A percentile compares a stretch with the other conserved stretches of the same genome.
Conservation (phyloP, 2,888 invertebrate genomes). For the Agriotes lineatus region DNA sequence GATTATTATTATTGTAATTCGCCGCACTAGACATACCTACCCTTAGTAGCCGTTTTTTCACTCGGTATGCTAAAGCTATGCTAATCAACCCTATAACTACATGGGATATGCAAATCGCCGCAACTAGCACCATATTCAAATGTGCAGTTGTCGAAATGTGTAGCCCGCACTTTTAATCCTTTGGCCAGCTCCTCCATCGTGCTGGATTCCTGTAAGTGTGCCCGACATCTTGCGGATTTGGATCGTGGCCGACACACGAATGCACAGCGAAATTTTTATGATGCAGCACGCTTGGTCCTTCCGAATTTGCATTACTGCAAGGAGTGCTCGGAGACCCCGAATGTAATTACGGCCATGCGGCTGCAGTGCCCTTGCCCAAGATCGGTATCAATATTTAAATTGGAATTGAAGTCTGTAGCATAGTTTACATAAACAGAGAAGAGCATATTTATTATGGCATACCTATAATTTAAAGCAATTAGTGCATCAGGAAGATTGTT, state of each 20-base stretch:
- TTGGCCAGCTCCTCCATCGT: neutral
- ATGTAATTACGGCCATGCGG: neutral
- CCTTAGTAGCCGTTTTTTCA: conserved; percentile 35
- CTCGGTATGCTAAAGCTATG: conserved; percentile 36
- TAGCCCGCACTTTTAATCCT: conserved; percentile 22
- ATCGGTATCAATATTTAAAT: neutral
- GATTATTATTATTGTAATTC: conserved; percentile 41
- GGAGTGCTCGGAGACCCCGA: neutral
- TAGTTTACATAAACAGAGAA: too few relatives aligned
- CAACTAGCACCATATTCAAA: conserved; percentile 39
- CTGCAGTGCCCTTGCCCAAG: neutral
- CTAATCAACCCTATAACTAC: conserved; percentile 43
- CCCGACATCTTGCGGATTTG: conserved; percentile 35
- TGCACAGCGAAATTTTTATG: conserved; percentile 25
- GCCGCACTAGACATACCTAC: conserved; percentile 27
- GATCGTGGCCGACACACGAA: conserved; percentile 39
- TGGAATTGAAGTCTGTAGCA: too few relatives aligned
- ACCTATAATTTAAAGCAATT: too few relatives aligned
- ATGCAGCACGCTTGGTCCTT: conserved; percentile 25
- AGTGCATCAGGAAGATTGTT: too few relatives aligned
- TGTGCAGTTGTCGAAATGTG: conserved; percentile 34
- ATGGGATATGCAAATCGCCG: conserved; percentile 36
- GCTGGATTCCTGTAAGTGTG: conserved; percentile 28
- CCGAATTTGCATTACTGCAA: conserved; percentile 17
- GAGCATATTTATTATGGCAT: too few relatives aligned